Evolutionary conservation across 2,888 invertebrate species (phyloP).

Genomic region (Cephus pulcher): DNA sequence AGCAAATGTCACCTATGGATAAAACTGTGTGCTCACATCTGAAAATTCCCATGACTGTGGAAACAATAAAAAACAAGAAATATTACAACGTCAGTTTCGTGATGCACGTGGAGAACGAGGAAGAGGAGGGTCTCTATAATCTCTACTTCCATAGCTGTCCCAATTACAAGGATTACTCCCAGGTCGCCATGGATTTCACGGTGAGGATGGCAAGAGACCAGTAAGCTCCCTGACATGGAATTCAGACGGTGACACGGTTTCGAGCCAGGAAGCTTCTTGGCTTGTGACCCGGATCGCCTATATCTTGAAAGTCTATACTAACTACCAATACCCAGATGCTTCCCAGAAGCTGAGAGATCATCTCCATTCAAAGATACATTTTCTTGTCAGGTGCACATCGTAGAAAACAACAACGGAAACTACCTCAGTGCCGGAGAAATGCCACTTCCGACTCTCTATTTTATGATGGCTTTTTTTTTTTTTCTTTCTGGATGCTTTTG

Average conservation of each 20-base stretch:
- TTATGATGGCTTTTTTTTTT: slow-evolving; percentile 91
- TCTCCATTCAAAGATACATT: too few relatives aligned
- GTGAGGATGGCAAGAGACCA: slow-evolving; percentile 67
- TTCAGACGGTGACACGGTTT: too few relatives aligned
- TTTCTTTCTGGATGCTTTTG: slow-evolving; percentile 91
- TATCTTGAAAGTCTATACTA: too few relatives aligned
- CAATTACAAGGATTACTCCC: slow-evolving; percentile 69
- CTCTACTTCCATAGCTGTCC: slow-evolving; percentile 96
- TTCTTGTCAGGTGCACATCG: slow-evolving; percentile 80
- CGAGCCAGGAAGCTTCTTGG: too few relatives aligned
- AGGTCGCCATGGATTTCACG: slow-evolving; percentile 75
- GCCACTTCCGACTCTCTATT: slow-evolving; percentile 92
- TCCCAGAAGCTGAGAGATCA: too few relatives aligned
- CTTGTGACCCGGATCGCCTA: too few relatives aligned
- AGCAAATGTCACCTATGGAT: slow-evolving; percentile 9
- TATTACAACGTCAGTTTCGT: slow-evolving; percentile 80
- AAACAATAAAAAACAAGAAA: slow-evolving; percentile 69
- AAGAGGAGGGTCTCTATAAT: slow-evolving; percentile 93
- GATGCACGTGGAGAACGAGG: slow-evolving; percentile 78
- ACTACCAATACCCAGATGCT: too few relatives aligned
- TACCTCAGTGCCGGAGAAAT: slow-evolving; percentile 96
- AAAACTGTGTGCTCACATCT: slow-evolving; percentile 42
- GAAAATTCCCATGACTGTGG: slow-evolving; percentile 71
- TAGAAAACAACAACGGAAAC: slow-evolving; percentile 86
- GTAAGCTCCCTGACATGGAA: too few relatives aligned